phyloP scores from a whole-genome alignment of 2,888 invertebrate genomes.

The Megamerina dolium region DNA sequence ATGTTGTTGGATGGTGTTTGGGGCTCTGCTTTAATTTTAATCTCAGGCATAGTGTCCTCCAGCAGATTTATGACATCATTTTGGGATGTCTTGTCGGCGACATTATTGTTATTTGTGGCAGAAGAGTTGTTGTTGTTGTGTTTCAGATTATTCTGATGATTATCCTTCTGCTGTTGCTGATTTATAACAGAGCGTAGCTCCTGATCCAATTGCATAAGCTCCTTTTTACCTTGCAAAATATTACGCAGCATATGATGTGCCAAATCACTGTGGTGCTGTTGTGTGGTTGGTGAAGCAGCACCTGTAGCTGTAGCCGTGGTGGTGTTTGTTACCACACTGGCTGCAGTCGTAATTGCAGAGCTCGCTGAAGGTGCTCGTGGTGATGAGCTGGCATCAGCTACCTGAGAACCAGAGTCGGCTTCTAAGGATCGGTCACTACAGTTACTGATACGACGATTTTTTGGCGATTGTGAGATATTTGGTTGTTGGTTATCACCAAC shows the following conservation, averaged over 20 bases:
- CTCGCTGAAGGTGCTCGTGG: constrained; percentile 30
- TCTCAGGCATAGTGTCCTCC: constrained; percentile 35
- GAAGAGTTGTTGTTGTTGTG: constrained; percentile 35
- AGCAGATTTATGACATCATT: constrained; percentile 49
- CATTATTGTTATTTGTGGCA: constrained; percentile 35
- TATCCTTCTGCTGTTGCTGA: constrained; percentile 43
- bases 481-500: constrained; percentile 14
- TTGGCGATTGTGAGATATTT: constrained; percentile 17
- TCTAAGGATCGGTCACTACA: constrained; percentile 47
- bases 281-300: constrained; percentile 26
- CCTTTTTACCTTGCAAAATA: constrained; percentile 83
- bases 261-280: constrained; percentile 51
- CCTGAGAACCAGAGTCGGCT: constrained; percentile 48
- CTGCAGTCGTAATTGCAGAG: constrained; percentile 21
- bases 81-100: constrained; percentile 32
- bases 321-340: constrained; percentile 12
- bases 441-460: constrained; percentile 33
- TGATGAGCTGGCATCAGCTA: constrained; percentile 27
- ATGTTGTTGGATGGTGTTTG: constrained; percentile 39
- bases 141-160: constrained; percentile 45
- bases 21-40: constrained; percentile 45
- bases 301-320: constrained; percentile 18
- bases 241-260: constrained; percentile 85
- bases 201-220: constrained; percentile 69
- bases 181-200: constrained; percentile 57